Percentiles rank a stretch among this genome's conserved stretches.
Evolutionary conservation across 2,797 vertebrate genomes (phyloP).

Genomic region (Prunella strophiata): DNA sequence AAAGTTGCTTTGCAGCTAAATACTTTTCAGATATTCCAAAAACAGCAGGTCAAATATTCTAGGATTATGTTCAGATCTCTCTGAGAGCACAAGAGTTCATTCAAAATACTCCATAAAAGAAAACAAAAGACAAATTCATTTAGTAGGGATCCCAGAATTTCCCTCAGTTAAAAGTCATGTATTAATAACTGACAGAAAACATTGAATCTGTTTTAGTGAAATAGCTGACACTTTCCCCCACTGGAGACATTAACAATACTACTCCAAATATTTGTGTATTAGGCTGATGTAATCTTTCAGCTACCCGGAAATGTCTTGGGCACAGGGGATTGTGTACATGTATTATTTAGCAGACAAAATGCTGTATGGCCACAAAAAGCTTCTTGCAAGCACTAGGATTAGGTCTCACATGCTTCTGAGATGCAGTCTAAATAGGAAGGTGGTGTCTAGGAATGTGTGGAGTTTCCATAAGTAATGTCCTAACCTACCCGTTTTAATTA

Average conservation of each 20-base stretch:
- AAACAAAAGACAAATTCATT: conserved; percentile 42
- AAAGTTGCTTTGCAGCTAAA: neutral
- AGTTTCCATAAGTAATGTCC: neutral
- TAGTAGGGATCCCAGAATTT: neutral
- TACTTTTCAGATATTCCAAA: neutral
- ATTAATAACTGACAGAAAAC: neutral
- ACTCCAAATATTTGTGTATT: neutral
- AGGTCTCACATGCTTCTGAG: neutral
- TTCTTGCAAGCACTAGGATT: neutral
- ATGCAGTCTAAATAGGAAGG: neutral
- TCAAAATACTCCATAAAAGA: neutral
- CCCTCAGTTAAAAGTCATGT: neutral
- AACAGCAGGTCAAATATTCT: neutral
- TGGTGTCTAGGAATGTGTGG: neutral
- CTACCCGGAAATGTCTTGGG: neutral
- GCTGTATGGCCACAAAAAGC: neutral
- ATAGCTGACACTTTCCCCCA: neutral
- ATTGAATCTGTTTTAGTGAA: neutral
- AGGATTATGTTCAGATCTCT: neutral
- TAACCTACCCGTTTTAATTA: neutral
- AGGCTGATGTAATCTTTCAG: neutral
- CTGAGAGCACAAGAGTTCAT: neutral
- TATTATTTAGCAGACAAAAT: neutral
- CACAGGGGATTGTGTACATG: neutral
- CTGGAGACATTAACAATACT: neutral